Evolutionary conservation across 2,888 invertebrate species (phyloP).

Genomic region (Parapristionchus giblindavisi): DNA sequence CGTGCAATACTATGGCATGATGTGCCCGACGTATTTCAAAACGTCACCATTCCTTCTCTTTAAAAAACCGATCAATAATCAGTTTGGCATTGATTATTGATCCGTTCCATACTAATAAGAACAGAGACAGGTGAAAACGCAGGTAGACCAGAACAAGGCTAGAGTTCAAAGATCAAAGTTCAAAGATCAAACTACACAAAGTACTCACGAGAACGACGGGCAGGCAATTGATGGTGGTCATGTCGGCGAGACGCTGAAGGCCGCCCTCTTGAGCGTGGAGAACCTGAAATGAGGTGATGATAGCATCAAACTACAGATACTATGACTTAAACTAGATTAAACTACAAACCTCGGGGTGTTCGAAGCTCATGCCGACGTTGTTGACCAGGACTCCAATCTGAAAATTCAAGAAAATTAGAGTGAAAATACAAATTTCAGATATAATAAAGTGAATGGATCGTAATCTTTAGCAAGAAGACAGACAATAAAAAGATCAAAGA

Average conservation of each 20-base stretch:
- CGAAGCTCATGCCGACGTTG: constrained; percentile 88
- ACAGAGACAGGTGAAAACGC: too few relatives aligned
- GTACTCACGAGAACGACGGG: constrained; percentile 78
- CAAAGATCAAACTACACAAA: not conserved
- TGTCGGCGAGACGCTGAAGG: constrained; percentile 65
- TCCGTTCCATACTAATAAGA: too few relatives aligned
- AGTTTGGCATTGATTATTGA: too few relatives aligned
- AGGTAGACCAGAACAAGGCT: too few relatives aligned
- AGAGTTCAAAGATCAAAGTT: constrained; percentile 32
- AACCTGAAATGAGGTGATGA: constrained; percentile 36
- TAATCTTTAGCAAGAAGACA: too few relatives aligned
- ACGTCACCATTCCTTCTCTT: too few relatives aligned
- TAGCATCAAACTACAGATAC: not conserved
- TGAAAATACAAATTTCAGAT: constrained; percentile 12
- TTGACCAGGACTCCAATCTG: constrained; percentile 76
- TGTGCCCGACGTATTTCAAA: too few relatives aligned
- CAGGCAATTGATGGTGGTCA: constrained; percentile 82
- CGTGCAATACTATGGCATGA: too few relatives aligned
- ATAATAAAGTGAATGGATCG: too few relatives aligned
- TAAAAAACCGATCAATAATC: too few relatives aligned
- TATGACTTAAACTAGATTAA: not conserved
- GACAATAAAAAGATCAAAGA: not conserved
- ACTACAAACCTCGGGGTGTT: constrained; percentile 78
- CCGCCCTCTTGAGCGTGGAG: constrained; percentile 64
- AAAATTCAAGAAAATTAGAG: not conserved